phyloP scores from a whole-genome alignment of 2,888 invertebrate genomes.

The Melinopterus prodromus region DNA sequence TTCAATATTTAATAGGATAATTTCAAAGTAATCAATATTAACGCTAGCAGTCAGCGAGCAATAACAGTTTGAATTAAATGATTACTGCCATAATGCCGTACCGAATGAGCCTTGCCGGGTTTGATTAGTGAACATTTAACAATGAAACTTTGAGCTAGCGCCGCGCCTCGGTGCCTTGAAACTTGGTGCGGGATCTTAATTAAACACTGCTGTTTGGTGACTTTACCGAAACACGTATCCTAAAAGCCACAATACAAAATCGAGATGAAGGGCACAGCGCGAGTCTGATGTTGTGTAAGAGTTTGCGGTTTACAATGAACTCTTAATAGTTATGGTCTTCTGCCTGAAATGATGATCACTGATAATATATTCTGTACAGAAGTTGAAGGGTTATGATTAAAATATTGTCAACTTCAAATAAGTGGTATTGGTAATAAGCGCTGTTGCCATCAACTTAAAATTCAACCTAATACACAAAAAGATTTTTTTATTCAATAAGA shows the following conservation, averaged over 20 bases:
- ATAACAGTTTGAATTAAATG: not conserved
- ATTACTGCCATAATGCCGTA: not conserved
- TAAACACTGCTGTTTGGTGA: not conserved
- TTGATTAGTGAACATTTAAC: conserved; percentile 4
- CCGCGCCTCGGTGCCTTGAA: not conserved
- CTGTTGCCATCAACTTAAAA: too few relatives aligned
- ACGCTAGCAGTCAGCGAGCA: not conserved
- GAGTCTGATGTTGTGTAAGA: not conserved
- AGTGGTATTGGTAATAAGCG: too few relatives aligned
- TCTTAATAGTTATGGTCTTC: not conserved
- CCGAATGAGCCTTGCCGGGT: not conserved
- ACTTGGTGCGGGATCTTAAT: not conserved
- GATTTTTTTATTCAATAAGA: too few relatives aligned
- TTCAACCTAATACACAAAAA: too few relatives aligned
- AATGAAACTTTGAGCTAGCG: not conserved
- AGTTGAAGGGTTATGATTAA: too few relatives aligned
- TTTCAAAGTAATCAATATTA: not conserved
- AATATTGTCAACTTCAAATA: too few relatives aligned
- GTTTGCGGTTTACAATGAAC: not conserved
- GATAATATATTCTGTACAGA: too few relatives aligned
- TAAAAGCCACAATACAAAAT: not conserved
- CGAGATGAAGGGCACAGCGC: not conserved
- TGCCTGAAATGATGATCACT: too few relatives aligned
- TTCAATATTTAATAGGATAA: not conserved
- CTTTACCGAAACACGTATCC: not conserved